Base-by-base conservation (phyloP, 2,113 vertebrate species). In the Anseranas semipalmata region DNA sequence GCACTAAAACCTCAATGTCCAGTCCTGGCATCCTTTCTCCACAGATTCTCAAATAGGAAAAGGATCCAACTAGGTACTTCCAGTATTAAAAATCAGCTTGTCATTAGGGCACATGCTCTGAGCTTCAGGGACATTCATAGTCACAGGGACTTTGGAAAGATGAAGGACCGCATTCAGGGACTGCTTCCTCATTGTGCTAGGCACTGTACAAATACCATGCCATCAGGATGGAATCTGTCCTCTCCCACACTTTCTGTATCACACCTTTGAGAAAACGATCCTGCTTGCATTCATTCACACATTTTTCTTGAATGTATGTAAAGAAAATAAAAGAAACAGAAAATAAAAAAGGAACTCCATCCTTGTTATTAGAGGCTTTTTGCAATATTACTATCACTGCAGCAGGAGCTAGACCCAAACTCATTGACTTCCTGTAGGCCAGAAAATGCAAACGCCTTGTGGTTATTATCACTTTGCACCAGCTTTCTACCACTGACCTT, bases 401-500 rank as follows among this genome's bases (percentile, higher is more conserved):
- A 37, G 45, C 60, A 78, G 35, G 14, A 94, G 18, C 20, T 77
- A 77, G 35, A 71, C 9, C 17, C 43, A 53, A 68, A 81, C 18
- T 71, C 50, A 63, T 0, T 35, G 30, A 24, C 17, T 90, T 90
- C 68, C 73, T 74, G 9, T 19, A 71, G 65, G 41, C 52, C 80
- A 89, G 56, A 85, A 85, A 85, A 66, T 16, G 9, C 32, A 79
- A 66, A 74, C 59, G 66, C n/a, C 68, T 71, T 39, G 45, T 84
- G 76, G 46, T 92, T 89, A 67, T 77, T 93, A 78, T 39, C 60
- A 62, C 89, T 95, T 87, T 96, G 86, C 66, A 93, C 52, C 73
- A 92, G 65, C 84, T 92, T 94, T 39, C 68, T 81, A 17, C 39
- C 58, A 75, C 71, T 87, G 71, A 94, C 90, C 90, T 96, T 93